Conservation (phyloP, 2,797 vertebrate species). For the Takifugu rubripes region DNA sequence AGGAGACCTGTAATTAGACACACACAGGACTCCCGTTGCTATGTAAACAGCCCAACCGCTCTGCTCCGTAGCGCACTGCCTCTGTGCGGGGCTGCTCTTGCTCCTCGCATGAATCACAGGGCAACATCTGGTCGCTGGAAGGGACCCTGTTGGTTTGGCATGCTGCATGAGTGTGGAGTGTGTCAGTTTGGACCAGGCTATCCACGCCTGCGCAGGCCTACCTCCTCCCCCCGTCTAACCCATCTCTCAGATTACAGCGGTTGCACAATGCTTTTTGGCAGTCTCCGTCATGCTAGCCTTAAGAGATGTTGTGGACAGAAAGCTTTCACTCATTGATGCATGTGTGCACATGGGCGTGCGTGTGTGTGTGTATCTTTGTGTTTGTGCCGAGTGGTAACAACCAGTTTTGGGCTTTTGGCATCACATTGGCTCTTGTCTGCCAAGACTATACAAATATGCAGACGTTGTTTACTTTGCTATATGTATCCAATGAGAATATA, state of each 20-base stretch:
- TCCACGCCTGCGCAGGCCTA: constrained; percentile 46
- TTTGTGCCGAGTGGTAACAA: constrained; percentile 15
- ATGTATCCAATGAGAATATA: constrained; percentile 20
- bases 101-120: constrained; percentile 60
- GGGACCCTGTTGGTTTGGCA: constrained; percentile 65
- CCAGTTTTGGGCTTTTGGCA: constrained; percentile 37
- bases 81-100: constrained; percentile 28
- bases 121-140: constrained; percentile 75
- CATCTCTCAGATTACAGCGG: constrained; percentile 65
- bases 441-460: constrained; percentile 48
- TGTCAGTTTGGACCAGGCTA: constrained; percentile 63
- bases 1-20: constrained; percentile 68
- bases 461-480: constrained; percentile 46
- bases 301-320: constrained; percentile 42
- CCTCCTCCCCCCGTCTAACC: constrained; percentile 39
- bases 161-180: constrained; percentile 62
- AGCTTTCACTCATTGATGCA: constrained; percentile 47
- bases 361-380: neutral
- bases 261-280: constrained; percentile 72
- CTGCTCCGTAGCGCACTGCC: constrained; percentile 44
- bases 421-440: constrained; percentile 33
- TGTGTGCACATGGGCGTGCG: neutral
- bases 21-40: constrained; percentile 70
- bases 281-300: constrained; percentile 34
- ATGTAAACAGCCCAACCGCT: constrained; percentile 72